Base-by-base conservation (phyloP, 2,113 vertebrate genomes). In the Pagrus major region DNA sequence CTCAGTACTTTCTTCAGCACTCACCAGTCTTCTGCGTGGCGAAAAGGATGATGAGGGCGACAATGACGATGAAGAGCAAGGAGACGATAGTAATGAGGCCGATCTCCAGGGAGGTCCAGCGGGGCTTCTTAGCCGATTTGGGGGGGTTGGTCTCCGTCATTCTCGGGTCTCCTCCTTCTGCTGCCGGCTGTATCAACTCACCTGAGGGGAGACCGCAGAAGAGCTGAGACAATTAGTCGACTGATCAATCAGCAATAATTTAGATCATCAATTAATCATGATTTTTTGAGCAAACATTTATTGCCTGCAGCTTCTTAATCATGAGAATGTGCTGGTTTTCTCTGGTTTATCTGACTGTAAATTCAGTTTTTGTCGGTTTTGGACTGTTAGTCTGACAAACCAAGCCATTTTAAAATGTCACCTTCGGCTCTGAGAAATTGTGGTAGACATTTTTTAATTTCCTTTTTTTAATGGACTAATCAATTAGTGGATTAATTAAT, bases 81-180 rank as follows among this genome's bases (percentile, higher is more conserved):
- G 95, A 75, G 18, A 94, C 97, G 0, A 98, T 90, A 21, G 96
- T 96, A 0, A 95, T 94, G 3, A 99, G 96, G 11, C 96, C 96
- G 0, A 99, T 94, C 71, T 99, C 97, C 91, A 98, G 82, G 0
- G 94, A 93, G 0, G 96, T 97, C 96, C 97, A 98, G 41, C 92
- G 91, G 47, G 85, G 90, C 55, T 95, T 97, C 88, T 96, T 97
- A 87, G 95, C 96, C 35, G 96, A 94, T 71, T 97, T 98, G n/a
- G 96, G 95, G 47, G 93, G 81, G 56, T 93, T 97, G 90, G 95
- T 96, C 37, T 99, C 98, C 83, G 96, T 96, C 95, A 98, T 98
- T 86, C 93, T 96, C 94, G 95, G 96, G 91, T 95, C 95, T 95
- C 95, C 95, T 95, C 95, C 96, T 96, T 98, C 97, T 39, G 96